Conservation (phyloP, 1,140 invertebrate genomes). For the Tetraneura akinire region DNA sequence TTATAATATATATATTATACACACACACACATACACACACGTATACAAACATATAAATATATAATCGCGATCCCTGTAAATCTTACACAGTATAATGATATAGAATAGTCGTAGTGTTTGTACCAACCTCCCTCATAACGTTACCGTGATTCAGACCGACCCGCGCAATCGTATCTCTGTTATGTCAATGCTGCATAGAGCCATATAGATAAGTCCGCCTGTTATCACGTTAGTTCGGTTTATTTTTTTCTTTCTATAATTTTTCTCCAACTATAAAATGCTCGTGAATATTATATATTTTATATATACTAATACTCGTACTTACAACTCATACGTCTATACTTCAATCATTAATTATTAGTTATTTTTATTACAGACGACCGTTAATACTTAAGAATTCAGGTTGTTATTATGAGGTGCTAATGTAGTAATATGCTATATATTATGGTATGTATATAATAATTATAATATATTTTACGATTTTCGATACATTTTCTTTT, state of each 20-base stretch:
- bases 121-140: background rate
- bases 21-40: background rate
- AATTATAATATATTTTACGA: too few species aligned
- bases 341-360: too few species aligned
- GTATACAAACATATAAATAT: conserved; percentile 14
- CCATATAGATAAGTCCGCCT: background rate
- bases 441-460: too few species aligned
- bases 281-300: too few species aligned
- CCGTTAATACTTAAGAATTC: too few species aligned
- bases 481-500: too few species aligned
- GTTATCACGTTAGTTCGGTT: conserved; percentile 24
- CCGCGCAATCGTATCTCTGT: background rate
- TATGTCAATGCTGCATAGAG: conserved; percentile 1
- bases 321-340: too few species aligned
- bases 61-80: conserved; percentile 25
- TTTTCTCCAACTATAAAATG: background rate
- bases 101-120: background rate
- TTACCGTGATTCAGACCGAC: background rate
- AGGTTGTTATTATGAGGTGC: too few species aligned
- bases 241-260: background rate
- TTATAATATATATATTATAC: conserved; percentile 2
- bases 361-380: too few species aligned
- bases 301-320: too few species aligned
- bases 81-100: background rate
- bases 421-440: too few species aligned